These are phyloP conservation scores for Mayetiola destructor DNA, from an alignment of 2,888 invertebrate species.

Conservation along the genomic window DNA sequence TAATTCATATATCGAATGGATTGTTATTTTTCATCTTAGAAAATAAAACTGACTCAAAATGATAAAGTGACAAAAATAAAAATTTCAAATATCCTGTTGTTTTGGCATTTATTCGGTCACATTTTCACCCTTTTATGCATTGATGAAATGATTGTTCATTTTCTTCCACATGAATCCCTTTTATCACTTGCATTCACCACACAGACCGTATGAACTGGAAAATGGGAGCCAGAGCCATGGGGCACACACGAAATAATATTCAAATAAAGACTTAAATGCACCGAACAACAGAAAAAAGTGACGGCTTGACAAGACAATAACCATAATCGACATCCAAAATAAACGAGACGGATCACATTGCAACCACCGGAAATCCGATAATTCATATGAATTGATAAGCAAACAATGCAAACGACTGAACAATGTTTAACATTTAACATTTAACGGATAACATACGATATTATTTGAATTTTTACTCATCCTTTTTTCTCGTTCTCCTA, in stretches of 20 bases:
- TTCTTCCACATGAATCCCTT: slow-evolving; percentile 1
- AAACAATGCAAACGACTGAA: neutral
- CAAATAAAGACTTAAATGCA: neutral
- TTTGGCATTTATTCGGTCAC: neutral
- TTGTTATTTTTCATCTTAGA: neutral
- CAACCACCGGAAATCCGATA: neutral
- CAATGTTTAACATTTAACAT: neutral
- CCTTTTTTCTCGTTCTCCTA: too few relatives aligned
- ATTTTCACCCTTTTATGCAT: slow-evolving; percentile 9
- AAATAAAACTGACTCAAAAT: neutral
- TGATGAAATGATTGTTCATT: slow-evolving; percentile 1
- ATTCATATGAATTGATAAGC: slow-evolving; percentile 9
- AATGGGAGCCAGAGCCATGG: too few relatives aligned
- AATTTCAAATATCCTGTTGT: slow-evolving; percentile 7
- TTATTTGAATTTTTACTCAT: too few relatives aligned
- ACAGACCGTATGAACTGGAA: too few relatives aligned
- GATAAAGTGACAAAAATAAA: neutral
- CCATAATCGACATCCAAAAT: neutral
- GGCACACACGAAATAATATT: slow-evolving; percentile 12
- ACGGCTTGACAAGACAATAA: neutral
- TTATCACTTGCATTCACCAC: too few relatives aligned
- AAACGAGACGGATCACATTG: neutral
- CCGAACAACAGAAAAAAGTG: neutral
- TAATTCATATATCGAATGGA: neutral
- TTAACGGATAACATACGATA: too few relatives aligned